Evolutionary conservation across 2,888 invertebrate species (phyloP), one percentile per base, ranked within the genome.

Genomic region (Callyntrura sp.): DNA sequence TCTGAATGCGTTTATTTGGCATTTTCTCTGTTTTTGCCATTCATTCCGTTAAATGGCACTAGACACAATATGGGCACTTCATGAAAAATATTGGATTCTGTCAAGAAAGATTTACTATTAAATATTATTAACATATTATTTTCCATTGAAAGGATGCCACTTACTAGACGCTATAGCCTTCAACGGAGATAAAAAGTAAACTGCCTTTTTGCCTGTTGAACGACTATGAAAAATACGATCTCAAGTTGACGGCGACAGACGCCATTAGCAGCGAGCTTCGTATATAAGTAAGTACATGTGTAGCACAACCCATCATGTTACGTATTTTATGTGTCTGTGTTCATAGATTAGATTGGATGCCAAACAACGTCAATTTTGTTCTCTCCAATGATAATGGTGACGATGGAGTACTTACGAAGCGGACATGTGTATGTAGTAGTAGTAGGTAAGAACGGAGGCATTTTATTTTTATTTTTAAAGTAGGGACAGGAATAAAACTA

Each of bases 141-240:
- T 76, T 76, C 23, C 14, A 76, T 25, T 76, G 76, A 76, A 76
- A 25, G 51, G 25, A 17, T 51, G 48, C 17, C 43, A 43, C 11
- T 51, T 11, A 6, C 25, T 68, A 68, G 68, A 25, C 68, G 25
- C n/a, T 68, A 23, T 23, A 35, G 68, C 1, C 14, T 8, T 82
- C 28, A 23, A 25, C 11, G 57, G 8, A 23, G 76, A 35, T 70
- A 70, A 62, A n/a, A 73, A 48, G 6, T 14, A 35, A 68, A 73
- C 20, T 51, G 28, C 43, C 9, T 23, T 62, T 81, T 57, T 48
- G 20, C 23, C 70, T 85, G 68, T 57, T 73, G 73, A 87, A 73
- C 57, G 55, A 68, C 51, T 45, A 70, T 79, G 79, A 87, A 87
- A 82, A 88, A 83, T 87, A 81, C 17, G 57, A 87, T 79, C 48